phyloP scores from a whole-genome alignment of 2,888 invertebrate genomes.

The Nephrotoma guestfalica region DNA sequence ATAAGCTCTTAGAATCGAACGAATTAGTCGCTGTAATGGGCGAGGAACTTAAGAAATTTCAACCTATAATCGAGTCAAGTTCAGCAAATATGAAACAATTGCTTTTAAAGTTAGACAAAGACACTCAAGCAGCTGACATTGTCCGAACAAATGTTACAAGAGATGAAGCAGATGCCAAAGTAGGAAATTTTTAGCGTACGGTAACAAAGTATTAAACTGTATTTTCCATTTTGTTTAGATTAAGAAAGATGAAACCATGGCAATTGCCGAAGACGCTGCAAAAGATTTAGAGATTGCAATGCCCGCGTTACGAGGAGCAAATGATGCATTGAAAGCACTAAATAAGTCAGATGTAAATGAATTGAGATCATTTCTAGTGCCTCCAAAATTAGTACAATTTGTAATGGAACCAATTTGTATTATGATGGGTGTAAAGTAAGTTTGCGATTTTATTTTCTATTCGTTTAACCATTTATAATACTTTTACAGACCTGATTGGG shows the following conservation, averaged over 20 bases:
- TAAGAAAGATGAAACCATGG: constrained; percentile 72
- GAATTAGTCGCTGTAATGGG: constrained; percentile 65
- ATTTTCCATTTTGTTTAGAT: constrained; percentile 29
- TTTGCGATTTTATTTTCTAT: constrained; percentile 11
- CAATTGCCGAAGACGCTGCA: constrained; percentile 74
- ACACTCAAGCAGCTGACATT: constrained; percentile 67
- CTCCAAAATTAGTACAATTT: constrained; percentile 70
- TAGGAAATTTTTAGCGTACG: constrained; percentile 17
- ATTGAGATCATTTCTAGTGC: constrained; percentile 74
- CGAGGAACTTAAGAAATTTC: constrained; percentile 62
- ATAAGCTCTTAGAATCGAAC: constrained; percentile 30
- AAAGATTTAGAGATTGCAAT: constrained; percentile 77
- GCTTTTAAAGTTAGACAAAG: constrained; percentile 58
- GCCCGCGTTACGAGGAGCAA: constrained; percentile 73
- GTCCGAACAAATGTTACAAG: constrained; percentile 64
- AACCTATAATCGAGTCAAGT: constrained; percentile 64
- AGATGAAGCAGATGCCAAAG: constrained; percentile 74
- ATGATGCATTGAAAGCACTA: constrained; percentile 66
- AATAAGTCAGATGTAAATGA: constrained; percentile 88
- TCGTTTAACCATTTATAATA: not conserved
- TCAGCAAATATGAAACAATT: constrained; percentile 60
- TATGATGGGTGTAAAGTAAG: constrained; percentile 65
- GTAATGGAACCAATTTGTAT: constrained; percentile 89
- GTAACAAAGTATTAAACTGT: no score
- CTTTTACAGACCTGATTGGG: constrained; percentile 63